Evolutionary conservation across 2,888 invertebrate genomes (phyloP), one percentile per base, ranked within the genome.

Genomic region (Bibio marci): DNA sequence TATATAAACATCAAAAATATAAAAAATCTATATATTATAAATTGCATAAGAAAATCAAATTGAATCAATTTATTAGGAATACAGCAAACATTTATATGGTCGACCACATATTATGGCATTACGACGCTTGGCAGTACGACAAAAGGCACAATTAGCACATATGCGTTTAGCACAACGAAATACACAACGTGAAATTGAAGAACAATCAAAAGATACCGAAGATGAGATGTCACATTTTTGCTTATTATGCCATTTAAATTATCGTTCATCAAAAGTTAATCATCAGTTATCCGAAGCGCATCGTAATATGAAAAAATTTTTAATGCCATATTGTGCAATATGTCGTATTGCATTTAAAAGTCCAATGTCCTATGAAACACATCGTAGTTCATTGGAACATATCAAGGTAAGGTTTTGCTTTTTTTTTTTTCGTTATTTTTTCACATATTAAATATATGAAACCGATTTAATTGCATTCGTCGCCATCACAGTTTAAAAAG

Each of bases 281-380:
- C 87, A 87, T 68, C 80, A 80, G 53, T 64, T 73, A 40, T 81
- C 83, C 19, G 79, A 81, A 49, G 72, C 80, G 26, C 86, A 87
- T 54, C 75, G 80, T 59, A 79, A 79, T 52, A 83, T 86, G 73
- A 82, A 81, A 59, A 76, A 80, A 52, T 85, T 86, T 62, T 65
- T 87, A 44, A 76, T 80, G 71, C 86, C 86, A 2, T 77, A 73
- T 58, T 86, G 86, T 52, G 76, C 76, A 50, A 69, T 77, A 35
- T 87, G 86, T 56, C 74, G 76, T 42, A 62, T 80, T 49, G 71
- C 76, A 30, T 85, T 83, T 63, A 77, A 80, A 49, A 81, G 82
- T 46, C 82, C 86, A 12, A 85, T 86, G 81, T 67, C 80, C 13
- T 86, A 79, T 56, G 85, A 87, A 55, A 79, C 77, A 44, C 87